These are phyloP conservation scores for Dynastes hyllus DNA, from an alignment of 2,888 invertebrate species.

Conservation along the genomic window DNA sequence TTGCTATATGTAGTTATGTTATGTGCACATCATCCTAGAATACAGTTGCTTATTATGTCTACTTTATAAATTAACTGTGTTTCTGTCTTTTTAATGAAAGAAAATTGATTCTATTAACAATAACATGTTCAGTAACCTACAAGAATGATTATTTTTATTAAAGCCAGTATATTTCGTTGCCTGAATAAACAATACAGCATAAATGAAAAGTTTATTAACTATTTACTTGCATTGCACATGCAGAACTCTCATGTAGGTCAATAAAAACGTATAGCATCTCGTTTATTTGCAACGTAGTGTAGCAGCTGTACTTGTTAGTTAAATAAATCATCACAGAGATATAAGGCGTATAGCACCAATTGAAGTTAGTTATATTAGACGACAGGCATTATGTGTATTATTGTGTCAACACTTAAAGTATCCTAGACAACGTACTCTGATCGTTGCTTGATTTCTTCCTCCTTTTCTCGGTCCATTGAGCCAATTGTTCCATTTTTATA, in stretches of 20 bases:
- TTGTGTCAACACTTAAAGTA: slow-evolving; percentile 45
- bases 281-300: slow-evolving; percentile 23
- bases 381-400: slow-evolving; percentile 34
- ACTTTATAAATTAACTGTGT: too few species aligned
- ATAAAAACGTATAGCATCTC: slow-evolving; percentile 20
- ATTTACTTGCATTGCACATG: too few species aligned
- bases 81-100: too few species aligned
- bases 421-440: slow-evolving; percentile 18
- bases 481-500: slow-evolving; percentile 35
- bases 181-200: too few species aligned
- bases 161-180: too few species aligned
- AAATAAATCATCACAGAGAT: slow-evolving; percentile 33
- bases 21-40: too few species aligned
- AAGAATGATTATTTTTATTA: too few species aligned
- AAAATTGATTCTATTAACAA: too few species aligned
- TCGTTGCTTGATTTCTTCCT: slow-evolving; percentile 38
- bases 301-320: slow-evolving; percentile 30
- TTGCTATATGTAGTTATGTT: too few species aligned
- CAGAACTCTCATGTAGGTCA: neutral
- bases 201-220: too few species aligned
- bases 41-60: too few species aligned
- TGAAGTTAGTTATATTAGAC: slow-evolving; percentile 27
- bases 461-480: slow-evolving; percentile 34
- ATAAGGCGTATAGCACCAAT: slow-evolving; percentile 27
- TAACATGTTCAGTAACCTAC: too few species aligned